Evolutionary conservation across 2,113 vertebrate genomes (phyloP), one percentile per base, ranked within the genome.

Genomic region (Triplophysa dalaica): DNA sequence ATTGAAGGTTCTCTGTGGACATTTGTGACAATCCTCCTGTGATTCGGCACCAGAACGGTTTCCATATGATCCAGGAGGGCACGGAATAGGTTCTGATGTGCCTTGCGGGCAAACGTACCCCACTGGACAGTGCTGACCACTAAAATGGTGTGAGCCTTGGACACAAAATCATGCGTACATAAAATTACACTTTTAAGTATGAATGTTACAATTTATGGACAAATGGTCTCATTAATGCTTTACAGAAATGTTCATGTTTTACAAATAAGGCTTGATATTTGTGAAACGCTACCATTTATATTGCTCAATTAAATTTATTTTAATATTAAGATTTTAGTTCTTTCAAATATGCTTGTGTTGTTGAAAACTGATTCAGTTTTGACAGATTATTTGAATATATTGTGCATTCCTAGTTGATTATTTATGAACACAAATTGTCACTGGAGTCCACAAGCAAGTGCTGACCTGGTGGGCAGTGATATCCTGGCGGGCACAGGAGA

Each of bases 1-100:
- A 43, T 92, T 96, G 87, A 96, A 99, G 84, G 95, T 95, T 62
- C 88, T 93, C 12, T 83, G 79, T 2, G 96, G 95, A 85, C 97
- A 99, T n/a, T 89, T 85, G 66, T 89, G 89, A 84, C 97, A 98
- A 8, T 94, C 93, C 8, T 60, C 84, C 0, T 64, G 1, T 0
- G 45, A 82, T 64, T 87, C 86, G 1, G 93, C 92, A 7, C 75
- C 82, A 62, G 8, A 89, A 76, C 75, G 83, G 80, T 91, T 94
- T 19, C 95, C 85, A 19, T 93, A 93, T 41, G 92, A 93, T 19
- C 96, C 96, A 0, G 92, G 89, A 7, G 93, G 93, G 79, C 96
- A 99, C 13, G 95, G 92, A 54, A 86, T 72, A 0, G 94, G 94
- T 12, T 82, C 86, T 5, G 80, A 65, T 4, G 92, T 88, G 70